Base-by-base conservation (phyloP, 2,113 vertebrate genomes). In the Gambusia holbrooki region DNA sequence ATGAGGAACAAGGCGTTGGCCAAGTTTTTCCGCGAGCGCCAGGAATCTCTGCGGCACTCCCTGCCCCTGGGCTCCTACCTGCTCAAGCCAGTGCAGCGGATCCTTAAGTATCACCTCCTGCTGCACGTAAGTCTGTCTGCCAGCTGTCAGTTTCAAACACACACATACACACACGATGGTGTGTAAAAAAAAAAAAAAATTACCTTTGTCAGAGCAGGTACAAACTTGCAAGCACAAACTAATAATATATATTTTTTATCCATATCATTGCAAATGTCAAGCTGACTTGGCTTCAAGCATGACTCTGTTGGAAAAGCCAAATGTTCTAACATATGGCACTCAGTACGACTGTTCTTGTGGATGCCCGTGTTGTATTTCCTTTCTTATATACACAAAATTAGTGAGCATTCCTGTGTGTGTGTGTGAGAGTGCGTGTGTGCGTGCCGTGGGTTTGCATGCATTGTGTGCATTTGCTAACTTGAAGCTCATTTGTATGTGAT, bases 101-200 rank as follows among this genome's bases (percentile, higher is more conserved):
- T 99, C 93, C 96, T 99, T 83, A 99, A 99, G 92, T 99, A 99
- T 90, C 98, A 99, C 86, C 96, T 99, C 40, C 95, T 99, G 82
- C 88, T 99, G 84, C 98, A 99, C 0, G 98, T 99, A 93, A 82
- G 97, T 93, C 48, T 64, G 35, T 9, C 64, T 71, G 69, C 22
- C 29, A 4, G 76, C 51, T 60, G 12, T 66, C 67, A 65, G 51
- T 58, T 58, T 58, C 22, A 54, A 54, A 5, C 61, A 63, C 61
- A 54, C 29, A 5, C 40, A 62, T 30, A 71, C 25, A 22, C 28
- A 75, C 13, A 40, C 37, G 30, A 11, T 67, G 45, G 35, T 27
- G 1, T 22, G 63, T 5, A 35, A 33, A 35, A 15, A 48, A 27
- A 48, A 27, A 27, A 27, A 48, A 17, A 72, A 61, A 22, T 79